These are phyloP conservation scores for Corythaixoides concolor DNA, from an alignment of 2,113 vertebrate species.

Conservation along the genomic window DNA sequence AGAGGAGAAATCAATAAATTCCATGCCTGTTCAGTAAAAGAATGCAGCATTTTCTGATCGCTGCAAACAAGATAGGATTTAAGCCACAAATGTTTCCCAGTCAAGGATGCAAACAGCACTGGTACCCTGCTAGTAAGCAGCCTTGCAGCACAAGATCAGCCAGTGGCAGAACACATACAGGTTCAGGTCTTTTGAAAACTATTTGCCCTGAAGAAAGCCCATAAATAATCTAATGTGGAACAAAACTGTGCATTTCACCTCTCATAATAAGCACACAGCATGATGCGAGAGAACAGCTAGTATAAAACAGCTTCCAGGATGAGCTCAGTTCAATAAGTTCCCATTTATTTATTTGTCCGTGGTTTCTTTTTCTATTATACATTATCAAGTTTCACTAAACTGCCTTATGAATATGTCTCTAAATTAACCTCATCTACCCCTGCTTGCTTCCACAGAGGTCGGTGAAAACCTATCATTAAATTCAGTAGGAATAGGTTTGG, in stretches of 20 bases:
- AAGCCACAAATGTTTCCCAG: conserved; percentile 38
- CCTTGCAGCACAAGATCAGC: neutral
- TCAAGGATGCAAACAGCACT: conserved; percentile 57
- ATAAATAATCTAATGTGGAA: conserved; percentile 18
- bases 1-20: conserved; percentile 63
- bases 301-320: conserved; percentile 7
- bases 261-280: neutral
- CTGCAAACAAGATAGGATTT: conserved; percentile 56
- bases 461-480: neutral
- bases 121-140: conserved; percentile 35
- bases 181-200: neutral
- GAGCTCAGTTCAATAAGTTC: neutral
- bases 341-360: neutral
- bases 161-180: conserved; percentile 1
- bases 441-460: neutral
- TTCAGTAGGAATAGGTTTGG: neutral
- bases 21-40: conserved; percentile 37
- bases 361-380: neutral
- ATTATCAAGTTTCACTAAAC: conserved; percentile 10
- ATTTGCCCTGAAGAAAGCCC: neutral
- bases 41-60: conserved; percentile 3
- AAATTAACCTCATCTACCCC: conserved; percentile 8
- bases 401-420: neutral
- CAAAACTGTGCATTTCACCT: neutral
- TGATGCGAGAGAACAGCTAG: neutral